These are phyloP conservation scores for Abscondita cerata DNA, from an alignment of 2,888 invertebrate species.

Conservation along the genomic window DNA sequence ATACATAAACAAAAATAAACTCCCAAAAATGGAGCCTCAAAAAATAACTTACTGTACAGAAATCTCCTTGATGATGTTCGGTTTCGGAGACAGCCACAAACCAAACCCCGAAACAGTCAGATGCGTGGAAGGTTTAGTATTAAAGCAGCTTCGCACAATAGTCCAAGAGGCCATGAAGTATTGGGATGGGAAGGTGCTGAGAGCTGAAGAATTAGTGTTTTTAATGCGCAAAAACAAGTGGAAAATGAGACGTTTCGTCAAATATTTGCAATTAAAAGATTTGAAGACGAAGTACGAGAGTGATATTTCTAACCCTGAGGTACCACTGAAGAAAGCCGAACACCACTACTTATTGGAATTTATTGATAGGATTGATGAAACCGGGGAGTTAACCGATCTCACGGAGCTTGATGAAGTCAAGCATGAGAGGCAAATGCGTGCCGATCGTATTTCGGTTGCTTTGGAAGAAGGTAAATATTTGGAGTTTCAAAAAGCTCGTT, in stretches of 20 bases:
- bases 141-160: conserved; percentile 80
- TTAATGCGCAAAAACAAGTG: conserved; percentile 82
- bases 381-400: conserved; percentile 62
- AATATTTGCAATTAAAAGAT: conserved; percentile 71
- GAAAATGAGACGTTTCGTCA: conserved; percentile 77
- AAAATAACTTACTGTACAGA: conserved; percentile 67
- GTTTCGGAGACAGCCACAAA: conserved; percentile 88
- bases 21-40: conserved; percentile 39
- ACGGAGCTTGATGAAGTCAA: conserved; percentile 65
- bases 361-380: conserved; percentile 64
- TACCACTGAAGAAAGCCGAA: conserved; percentile 63
- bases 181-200: conserved; percentile 64
- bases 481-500: conserved; percentile 80
- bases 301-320: conserved; percentile 55
- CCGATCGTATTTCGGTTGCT: conserved; percentile 67
- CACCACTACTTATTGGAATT: conserved; percentile 60
- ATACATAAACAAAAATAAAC: no score
- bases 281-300: conserved; percentile 56
- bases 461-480: conserved; percentile 69
- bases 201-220: conserved; percentile 75
- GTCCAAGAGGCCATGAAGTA: conserved; percentile 77
- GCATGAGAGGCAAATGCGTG: conserved; percentile 66
- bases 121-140: conserved; percentile 82
- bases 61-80: conserved; percentile 89
- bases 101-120: conserved; percentile 84